Evolutionary conservation across 1,140 invertebrate species (phyloP).

Genomic region (Coelopa frigida): DNA sequence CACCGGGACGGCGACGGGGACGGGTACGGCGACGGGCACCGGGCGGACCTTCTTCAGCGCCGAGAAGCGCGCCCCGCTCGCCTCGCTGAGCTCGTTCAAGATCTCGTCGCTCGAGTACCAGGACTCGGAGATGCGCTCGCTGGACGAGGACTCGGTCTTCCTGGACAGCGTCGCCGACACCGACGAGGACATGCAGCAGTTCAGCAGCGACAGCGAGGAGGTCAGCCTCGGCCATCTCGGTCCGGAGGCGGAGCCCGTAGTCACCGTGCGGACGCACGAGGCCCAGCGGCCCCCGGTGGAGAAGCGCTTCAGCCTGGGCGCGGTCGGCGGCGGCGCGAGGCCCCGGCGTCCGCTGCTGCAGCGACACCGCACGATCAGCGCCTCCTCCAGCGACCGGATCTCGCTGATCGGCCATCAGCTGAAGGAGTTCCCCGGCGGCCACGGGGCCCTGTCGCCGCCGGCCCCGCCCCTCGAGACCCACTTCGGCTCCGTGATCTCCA

Average conservation of each 20-base stretch:
- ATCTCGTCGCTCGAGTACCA: conserved; percentile 61
- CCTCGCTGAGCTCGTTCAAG: conserved; percentile 68
- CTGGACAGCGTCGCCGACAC: conserved; percentile 54
- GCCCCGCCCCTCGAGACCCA: conserved; percentile 30
- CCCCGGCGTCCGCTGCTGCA: conserved; percentile 29
- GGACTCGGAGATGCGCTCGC: conserved; percentile 54
- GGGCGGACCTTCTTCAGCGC: conserved; percentile 25
- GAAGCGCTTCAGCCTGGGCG: conserved; percentile 30
- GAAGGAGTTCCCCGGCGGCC: conserved; percentile 17
- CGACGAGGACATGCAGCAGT: conserved; percentile 71
- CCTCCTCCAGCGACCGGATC: conserved; percentile 23
- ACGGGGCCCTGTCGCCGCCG: conserved; percentile 1
- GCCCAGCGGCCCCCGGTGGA: too few relatives aligned
- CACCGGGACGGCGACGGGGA: conserved; percentile 27
- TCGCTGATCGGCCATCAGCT: conserved; percentile 17
- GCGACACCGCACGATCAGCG: conserved; percentile 35
- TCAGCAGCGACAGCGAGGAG: conserved; percentile 70
- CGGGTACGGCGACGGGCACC: conserved; percentile 34
- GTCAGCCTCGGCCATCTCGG: conserved; percentile 21
- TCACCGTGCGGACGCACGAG: background rate
- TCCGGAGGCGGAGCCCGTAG: background rate
- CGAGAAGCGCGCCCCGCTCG: conserved; percentile 58
- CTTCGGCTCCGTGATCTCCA: conserved; percentile 28
- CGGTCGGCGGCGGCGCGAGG: conserved; percentile 17
- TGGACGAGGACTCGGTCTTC: conserved; percentile 69